Evolutionary conservation across 2,113 vertebrate species (phyloP).

Genomic region (Grammatotria lemairii): DNA sequence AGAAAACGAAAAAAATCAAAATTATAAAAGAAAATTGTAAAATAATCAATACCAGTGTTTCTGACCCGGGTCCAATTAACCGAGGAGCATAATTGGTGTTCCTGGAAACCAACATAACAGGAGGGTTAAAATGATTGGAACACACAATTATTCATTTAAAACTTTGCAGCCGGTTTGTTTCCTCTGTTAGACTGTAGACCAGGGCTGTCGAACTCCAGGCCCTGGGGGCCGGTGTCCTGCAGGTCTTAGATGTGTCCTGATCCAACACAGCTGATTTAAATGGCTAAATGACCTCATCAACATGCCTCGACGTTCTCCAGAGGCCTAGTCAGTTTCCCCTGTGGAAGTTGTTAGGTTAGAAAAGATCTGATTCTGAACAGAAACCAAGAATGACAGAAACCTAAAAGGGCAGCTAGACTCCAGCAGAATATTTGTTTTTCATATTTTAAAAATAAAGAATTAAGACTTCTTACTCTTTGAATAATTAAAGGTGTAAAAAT

Average conservation of each 20-base stretch:
- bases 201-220: not conserved
- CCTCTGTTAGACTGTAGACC: not conserved
- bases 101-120: not conserved
- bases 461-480: not conserved
- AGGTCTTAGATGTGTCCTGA: not conserved
- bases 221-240: fast-evolving
- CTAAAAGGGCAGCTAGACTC: fast-evolving
- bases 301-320: fast-evolving
- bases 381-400: not conserved
- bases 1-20: fast-evolving
- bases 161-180: fast-evolving
- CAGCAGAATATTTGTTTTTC: not conserved
- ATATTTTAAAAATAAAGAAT: not conserved
- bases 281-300: fast-evolving
- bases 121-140: not conserved
- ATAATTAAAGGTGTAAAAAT: not conserved
- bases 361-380: not conserved
- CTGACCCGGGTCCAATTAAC: not conserved
- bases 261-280: not conserved
- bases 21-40: not conserved
- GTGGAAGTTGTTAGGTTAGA: not conserved
- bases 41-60: not conserved
- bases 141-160: not conserved
- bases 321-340: not conserved
- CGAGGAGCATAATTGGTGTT: not conserved